Evolutionary conservation across 2,888 invertebrate genomes (phyloP).

Genomic region (Noctua pronuba): DNA sequence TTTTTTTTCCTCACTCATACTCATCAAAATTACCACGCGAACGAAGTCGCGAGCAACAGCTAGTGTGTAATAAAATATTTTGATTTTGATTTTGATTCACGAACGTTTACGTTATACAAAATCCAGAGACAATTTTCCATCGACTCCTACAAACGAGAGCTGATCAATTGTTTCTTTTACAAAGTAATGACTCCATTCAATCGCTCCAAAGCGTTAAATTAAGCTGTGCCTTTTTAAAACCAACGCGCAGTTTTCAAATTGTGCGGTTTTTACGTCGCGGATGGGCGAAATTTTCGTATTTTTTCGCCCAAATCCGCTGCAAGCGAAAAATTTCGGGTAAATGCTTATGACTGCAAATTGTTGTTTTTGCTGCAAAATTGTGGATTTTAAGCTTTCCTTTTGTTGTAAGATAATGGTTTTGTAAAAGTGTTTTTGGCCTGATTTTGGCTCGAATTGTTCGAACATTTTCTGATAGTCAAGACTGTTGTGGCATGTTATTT

Average conservation of each 20-base stretch:
- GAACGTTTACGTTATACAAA: not conserved
- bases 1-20: no score
- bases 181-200: constrained; percentile 36
- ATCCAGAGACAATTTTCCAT: not conserved
- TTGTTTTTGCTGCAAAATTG: constrained; percentile 35
- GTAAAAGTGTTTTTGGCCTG: constrained; percentile 6
- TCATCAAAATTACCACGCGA: no score
- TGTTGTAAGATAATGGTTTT: constrained; percentile 36
- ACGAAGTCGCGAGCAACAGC: no score
- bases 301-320: constrained; percentile 27
- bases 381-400: constrained; percentile 13
- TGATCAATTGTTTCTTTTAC: not conserved
- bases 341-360: constrained; percentile 48
- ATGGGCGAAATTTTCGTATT: constrained; percentile 16
- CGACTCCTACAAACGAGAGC: not conserved
- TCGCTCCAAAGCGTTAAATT: constrained; percentile 43
- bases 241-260: constrained; percentile 20
- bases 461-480: not conserved
- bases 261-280: constrained; percentile 44
- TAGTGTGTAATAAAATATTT: no score
- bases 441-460: not conserved
- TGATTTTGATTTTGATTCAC: no score
- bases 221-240: constrained; percentile 36
- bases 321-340: constrained; percentile 37
- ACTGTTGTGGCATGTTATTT: not conserved